Conservation (phyloP, 2,797 vertebrate genomes). For the Gallirallus australis region DNA sequence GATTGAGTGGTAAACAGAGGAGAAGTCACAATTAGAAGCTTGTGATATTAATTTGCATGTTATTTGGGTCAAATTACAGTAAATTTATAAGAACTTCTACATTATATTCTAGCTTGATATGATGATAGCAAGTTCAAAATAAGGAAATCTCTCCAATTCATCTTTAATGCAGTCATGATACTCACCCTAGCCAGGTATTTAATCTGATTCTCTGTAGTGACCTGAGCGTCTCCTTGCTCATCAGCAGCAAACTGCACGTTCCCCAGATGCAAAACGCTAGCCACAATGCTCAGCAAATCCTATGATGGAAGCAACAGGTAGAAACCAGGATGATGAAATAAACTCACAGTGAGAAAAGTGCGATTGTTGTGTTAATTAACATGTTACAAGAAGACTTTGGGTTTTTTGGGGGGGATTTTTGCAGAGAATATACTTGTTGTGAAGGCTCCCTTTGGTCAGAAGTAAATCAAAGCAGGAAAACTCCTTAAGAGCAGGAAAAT, state of each 20-base stretch:
- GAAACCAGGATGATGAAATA: not conserved
- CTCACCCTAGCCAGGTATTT: slow-evolving; percentile 95
- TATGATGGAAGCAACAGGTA: slow-evolving; percentile 48
- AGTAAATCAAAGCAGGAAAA: not conserved
- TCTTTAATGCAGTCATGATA: not conserved
- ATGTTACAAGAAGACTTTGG: not conserved
- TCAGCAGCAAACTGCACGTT: slow-evolving; percentile 92
- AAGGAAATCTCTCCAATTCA: not conserved
- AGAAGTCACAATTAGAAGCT: not conserved
- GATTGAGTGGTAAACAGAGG: not conserved
- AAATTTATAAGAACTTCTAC: not conserved
- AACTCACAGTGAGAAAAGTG: not conserved
- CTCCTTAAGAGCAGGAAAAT: not conserved
- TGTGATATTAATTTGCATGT: not conserved
- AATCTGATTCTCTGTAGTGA: slow-evolving; percentile 93
- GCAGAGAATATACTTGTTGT: not conserved
- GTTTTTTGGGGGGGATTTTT: not conserved
- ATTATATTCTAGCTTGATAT: not conserved
- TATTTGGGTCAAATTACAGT: not conserved
- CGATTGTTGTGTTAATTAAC: not conserved
- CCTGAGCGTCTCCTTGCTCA: slow-evolving; percentile 88
- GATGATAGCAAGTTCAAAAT: not conserved
- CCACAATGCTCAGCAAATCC: slow-evolving; percentile 95
- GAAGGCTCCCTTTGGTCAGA: not conserved
- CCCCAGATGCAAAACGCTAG: slow-evolving; percentile 94